Base-by-base conservation (phyloP, 2,797 vertebrate genomes). In the Ptychadena robeensis region DNA sequence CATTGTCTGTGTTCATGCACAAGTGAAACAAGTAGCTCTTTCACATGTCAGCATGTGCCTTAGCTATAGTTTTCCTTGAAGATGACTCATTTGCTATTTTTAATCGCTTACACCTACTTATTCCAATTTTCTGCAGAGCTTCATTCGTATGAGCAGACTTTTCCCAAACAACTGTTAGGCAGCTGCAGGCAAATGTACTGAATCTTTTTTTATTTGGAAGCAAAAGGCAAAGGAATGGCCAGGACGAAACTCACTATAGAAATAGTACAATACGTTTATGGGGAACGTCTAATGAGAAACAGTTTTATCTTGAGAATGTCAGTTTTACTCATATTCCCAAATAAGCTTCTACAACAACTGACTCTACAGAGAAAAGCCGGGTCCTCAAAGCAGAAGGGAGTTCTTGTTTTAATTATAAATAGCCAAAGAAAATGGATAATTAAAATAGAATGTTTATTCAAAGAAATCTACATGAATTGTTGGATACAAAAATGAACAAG, bases 111-210 rank as follows among this genome's bases (percentile, higher is more conserved):
- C 73, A 61, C 66, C 73, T 25, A 71, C 81, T 77, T 77, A 12
- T 82, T 77, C 31, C 76, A 83, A 40, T 74, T 59, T 53, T 83
- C 48, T 59, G 40, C 59, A 83, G 75, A n/a, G 18, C 77, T 59
- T 75, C 77, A 80, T 44, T 63, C 65, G 48, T 74, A 71, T 79
- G 77, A 85, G 82, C 78, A 67, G 37, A 68, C 12, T 85, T 85
- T 85, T 85, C 78, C 82, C 71, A 79, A 74, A 80, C 82, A 80
- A 77, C 79, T 85, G 82, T 80, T 79, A 79, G 77, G 77, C 82
- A 85, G 82, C 82, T 85, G 82, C 82, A 85, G 64, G 32, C 40
- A 53, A 79, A 67, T 79, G 82, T 30, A 63, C 69, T 61, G 69
- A 18, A 44, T 64, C 32, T 59, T 73, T 67, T 73, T 59, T 61